These are phyloP conservation scores for Trachurus trachurus DNA, from an alignment of 2,797 vertebrate genomes.

Conservation along the genomic window DNA sequence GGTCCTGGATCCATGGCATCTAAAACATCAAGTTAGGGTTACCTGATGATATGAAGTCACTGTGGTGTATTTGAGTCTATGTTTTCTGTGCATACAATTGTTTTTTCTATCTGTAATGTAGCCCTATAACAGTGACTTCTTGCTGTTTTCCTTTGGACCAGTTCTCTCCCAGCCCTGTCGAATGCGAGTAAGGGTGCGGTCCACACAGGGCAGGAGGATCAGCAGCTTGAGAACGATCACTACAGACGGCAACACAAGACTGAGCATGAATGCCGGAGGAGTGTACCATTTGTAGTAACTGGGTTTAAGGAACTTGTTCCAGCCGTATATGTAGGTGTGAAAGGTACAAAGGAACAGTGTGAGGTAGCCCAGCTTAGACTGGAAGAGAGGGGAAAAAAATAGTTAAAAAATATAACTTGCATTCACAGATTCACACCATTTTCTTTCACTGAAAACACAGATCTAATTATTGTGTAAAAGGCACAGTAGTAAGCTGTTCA, in stretches of 20 bases:
- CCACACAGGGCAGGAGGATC: slow-evolving; percentile 90
- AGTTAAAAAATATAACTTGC: neutral
- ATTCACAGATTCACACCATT: neutral
- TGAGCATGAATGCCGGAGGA: slow-evolving; percentile 85
- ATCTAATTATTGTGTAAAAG: slow-evolving; percentile 32
- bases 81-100: neutral
- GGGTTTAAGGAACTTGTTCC: slow-evolving; percentile 84
- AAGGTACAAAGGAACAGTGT: slow-evolving; percentile 91
- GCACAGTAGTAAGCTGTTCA: slow-evolving; percentile 23
- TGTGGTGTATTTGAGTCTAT: neutral
- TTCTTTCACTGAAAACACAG: slow-evolving; percentile 7
- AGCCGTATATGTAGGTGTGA: slow-evolving; percentile 89
- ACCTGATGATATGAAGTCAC: neutral
- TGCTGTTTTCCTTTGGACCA: slow-evolving; percentile 44
- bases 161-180: slow-evolving; percentile 93
- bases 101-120: neutral
- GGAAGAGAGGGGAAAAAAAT: slow-evolving; percentile 34
- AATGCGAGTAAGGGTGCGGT: slow-evolving; percentile 87
- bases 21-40: neutral
- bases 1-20: neutral
- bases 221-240: slow-evolving; percentile 90
- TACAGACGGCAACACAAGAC: slow-evolving; percentile 87
- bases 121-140: slow-evolving; percentile 64
- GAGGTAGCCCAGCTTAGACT: slow-evolving; percentile 94
- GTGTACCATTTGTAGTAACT: slow-evolving; percentile 87